Evolutionary conservation across 37 sponge, comb jelly and placozoan genomes (phyloP).

Genomic region (Chondrilla cf. caribensis): DNA sequence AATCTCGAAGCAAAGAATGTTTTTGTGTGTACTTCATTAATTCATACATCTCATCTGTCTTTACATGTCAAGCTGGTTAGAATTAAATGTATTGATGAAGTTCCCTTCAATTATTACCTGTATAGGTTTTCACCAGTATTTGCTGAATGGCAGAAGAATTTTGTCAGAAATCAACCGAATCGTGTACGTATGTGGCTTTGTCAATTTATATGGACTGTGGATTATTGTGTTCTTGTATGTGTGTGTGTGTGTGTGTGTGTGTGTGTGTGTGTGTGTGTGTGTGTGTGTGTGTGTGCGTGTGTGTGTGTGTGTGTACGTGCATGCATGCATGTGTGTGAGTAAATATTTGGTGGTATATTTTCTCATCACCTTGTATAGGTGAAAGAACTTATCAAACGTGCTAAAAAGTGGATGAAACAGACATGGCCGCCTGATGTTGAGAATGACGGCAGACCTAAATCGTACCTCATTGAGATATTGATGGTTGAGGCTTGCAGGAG

Average conservation of each 20-base stretch:
- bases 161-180: too few relatives aligned
- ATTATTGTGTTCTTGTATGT: too few relatives aligned
- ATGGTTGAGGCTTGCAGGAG: conserved; percentile 35
- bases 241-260: neutral
- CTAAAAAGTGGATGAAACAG: conserved; percentile 61
- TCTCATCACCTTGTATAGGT: conserved; percentile 13
- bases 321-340: neutral
- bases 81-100: too few relatives aligned
- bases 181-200: too few relatives aligned
- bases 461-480: conserved; percentile 40
- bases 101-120: too few relatives aligned
- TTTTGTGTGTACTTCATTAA: too few relatives aligned
- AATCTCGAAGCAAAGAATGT: too few relatives aligned
- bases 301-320: neutral
- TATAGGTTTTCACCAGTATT: too few relatives aligned
- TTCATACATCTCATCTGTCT: too few relatives aligned
- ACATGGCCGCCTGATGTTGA: conserved; percentile 14
- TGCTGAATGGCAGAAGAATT: too few relatives aligned
- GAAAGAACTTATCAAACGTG: conserved; percentile 52
- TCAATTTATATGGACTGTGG: too few relatives aligned
- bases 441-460: conserved; percentile 36
- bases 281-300: conserved; percentile 2
- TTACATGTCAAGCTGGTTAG: too few relatives aligned
- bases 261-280: conserved; percentile 14
- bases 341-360: neutral